phyloP scores from a whole-genome alignment of 2,888 invertebrate species.

The Maniola hyperantus region DNA sequence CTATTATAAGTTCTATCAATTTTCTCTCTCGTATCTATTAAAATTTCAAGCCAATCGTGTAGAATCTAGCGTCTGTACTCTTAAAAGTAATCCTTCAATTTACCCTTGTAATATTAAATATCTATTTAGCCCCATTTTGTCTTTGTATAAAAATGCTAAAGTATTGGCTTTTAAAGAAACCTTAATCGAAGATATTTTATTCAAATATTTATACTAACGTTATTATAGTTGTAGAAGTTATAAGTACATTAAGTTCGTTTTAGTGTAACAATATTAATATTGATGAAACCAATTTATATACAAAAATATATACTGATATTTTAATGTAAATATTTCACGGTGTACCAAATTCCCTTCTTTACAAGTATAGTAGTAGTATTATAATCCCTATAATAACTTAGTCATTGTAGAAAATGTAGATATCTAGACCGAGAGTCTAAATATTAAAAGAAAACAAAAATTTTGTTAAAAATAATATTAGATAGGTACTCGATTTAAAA shows the following conservation, averaged over 20 bases:
- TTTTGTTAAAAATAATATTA: not conserved
- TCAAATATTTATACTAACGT: constrained; percentile 79
- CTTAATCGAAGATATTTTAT: constrained; percentile 74
- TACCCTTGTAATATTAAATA: constrained; percentile 55
- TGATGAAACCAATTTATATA: constrained; percentile 76
- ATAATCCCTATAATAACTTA: constrained; percentile 39
- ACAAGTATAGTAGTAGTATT: constrained; percentile 73
- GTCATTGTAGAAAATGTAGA: constrained; percentile 32
- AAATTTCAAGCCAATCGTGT: constrained; percentile 39
- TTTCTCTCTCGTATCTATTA: constrained; percentile 39
- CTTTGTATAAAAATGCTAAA: constrained; percentile 61
- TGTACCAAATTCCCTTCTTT: constrained; percentile 81
- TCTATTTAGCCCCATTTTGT: constrained; percentile 59
- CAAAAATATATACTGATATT: constrained; percentile 73
- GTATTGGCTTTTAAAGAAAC: constrained; percentile 61
- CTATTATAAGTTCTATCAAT: constrained; percentile 39
- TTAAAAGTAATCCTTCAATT: constrained; percentile 60
- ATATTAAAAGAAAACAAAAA: constrained; percentile 2
- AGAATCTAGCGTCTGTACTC: constrained; percentile 53
- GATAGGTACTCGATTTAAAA: not conserved
- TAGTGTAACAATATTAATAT: constrained; percentile 50
- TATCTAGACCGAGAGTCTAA: constrained; percentile 28
- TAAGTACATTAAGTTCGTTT: constrained; percentile 55
- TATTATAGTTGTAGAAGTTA: constrained; percentile 69
- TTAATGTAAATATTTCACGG: constrained; percentile 75